Conservation (phyloP, 1,140 invertebrate genomes). For the Drosophila ironensis region DNA sequence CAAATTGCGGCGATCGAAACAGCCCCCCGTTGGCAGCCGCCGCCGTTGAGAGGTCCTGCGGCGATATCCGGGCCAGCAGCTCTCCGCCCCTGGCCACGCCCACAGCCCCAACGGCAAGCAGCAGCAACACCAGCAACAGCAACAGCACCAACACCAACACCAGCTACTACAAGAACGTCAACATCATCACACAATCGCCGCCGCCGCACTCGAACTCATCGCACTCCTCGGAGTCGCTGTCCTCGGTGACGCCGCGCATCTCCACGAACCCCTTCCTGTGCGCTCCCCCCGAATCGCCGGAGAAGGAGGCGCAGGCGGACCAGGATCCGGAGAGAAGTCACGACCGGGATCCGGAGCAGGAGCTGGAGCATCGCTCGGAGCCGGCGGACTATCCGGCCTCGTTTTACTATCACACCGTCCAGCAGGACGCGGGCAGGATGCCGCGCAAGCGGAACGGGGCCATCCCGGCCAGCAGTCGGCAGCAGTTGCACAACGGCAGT, state of each 20-base stretch:
- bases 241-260: slow-evolving; percentile 82
- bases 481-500: slow-evolving; percentile 30
- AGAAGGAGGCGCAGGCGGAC: slow-evolving; percentile 1
- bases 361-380: slow-evolving; percentile 12
- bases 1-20: slow-evolving; percentile 12
- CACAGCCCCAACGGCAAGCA: background rate
- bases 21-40: slow-evolving; percentile 8
- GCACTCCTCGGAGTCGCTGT: slow-evolving; percentile 83
- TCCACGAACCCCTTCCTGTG: slow-evolving; percentile 81
- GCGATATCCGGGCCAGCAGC: background rate
- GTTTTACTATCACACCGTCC: slow-evolving; percentile 61
- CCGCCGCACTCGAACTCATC: slow-evolving; percentile 81
- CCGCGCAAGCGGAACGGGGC: slow-evolving; percentile 67
- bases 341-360: slow-evolving; percentile 4
- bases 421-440: slow-evolving; percentile 49
- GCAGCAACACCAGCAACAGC: background rate
- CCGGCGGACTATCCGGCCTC: slow-evolving; percentile 55
- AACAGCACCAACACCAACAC: slow-evolving; percentile 7
- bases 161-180: slow-evolving; percentile 77
- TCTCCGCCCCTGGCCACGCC: slow-evolving; percentile 14
- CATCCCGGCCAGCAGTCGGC: slow-evolving; percentile 17
- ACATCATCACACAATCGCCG: slow-evolving; percentile 80
- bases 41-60: too few species aligned
- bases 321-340: slow-evolving; percentile 14
- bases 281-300: slow-evolving; percentile 49